These are phyloP conservation scores for Channa maculata DNA, from an alignment of 2,113 vertebrate genomes.

Conservation along the genomic window DNA sequence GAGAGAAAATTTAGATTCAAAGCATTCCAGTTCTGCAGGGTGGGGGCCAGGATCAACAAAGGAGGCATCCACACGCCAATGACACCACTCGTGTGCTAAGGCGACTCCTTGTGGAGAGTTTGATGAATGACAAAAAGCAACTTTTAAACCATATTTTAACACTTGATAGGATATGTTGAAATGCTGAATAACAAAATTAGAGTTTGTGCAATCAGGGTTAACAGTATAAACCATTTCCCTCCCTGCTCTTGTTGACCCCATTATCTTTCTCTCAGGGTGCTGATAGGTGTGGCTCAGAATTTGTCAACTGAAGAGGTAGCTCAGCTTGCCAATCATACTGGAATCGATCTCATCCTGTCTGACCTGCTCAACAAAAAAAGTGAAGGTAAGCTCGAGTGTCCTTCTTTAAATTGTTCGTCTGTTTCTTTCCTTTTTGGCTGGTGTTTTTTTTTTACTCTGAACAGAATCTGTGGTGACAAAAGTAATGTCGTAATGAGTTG, in stretches of 20 bases:
- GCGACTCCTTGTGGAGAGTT: conserved; percentile 49
- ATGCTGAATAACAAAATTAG: too few relatives aligned
- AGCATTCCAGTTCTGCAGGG: conserved; percentile 36
- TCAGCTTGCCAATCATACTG: conserved; percentile 60
- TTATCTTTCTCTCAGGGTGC: conserved; percentile 53
- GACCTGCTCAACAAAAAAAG: conserved; percentile 39
- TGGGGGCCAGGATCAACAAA: background rate
- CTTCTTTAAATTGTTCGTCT: too few relatives aligned
- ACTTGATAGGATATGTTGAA: background rate
- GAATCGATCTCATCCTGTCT: conserved; percentile 71
- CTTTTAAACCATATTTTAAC: background rate
- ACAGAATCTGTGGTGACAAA: too few relatives aligned
- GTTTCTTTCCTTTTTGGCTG: too few relatives aligned
- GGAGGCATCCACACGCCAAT: background rate
- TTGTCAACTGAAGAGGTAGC: background rate
- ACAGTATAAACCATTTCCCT: too few relatives aligned
- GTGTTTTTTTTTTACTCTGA: too few relatives aligned
- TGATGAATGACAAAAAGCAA: background rate
- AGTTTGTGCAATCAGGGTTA: background rate
- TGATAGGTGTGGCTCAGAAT: conserved; percentile 68
- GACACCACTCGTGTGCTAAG: background rate
- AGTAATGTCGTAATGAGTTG: too few relatives aligned
- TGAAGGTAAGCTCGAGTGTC: conserved; percentile 15
- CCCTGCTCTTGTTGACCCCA: background rate
- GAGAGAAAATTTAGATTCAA: conserved; percentile 24